Evolutionary conservation across 53 echinoderm and acorn worm genomes (phyloP).

Genomic region (Paelopatides confundens): DNA sequence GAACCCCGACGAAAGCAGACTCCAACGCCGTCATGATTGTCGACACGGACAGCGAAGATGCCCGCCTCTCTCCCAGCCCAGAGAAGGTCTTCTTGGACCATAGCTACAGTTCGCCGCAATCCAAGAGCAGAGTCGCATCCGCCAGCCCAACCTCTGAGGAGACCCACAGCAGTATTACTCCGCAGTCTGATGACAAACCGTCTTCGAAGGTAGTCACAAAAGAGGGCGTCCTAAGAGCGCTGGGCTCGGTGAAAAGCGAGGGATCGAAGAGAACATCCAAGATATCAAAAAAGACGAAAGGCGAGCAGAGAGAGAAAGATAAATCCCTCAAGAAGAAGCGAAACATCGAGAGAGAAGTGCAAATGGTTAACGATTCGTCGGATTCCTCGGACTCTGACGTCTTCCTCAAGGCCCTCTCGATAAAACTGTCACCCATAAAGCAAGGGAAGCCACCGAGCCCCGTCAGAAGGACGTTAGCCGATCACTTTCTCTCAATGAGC

Average conservation of each 20-base stretch:
- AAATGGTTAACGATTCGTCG: conserved; percentile 31
- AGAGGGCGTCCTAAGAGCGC: not conserved
- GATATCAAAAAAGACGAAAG: not conserved
- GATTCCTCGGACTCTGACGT: conserved; percentile 52
- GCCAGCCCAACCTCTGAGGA: not conserved
- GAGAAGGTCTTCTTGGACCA: conserved; percentile 89
- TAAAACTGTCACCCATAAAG: conserved; percentile 4
- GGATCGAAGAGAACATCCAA: not conserved
- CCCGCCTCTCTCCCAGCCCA: conserved; percentile 55
- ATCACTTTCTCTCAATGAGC: conserved; percentile 58
- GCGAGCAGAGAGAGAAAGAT: not conserved
- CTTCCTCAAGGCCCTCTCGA: conserved; percentile 33
- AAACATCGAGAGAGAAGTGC: conserved; percentile 8
- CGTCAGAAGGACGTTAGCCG: conserved; percentile 64
- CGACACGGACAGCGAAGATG: not conserved
- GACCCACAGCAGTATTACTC: not conserved
- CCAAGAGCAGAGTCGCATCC: conserved; percentile 21
- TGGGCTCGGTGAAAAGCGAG: not conserved
- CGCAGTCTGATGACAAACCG: not conserved
- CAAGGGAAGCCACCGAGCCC: conserved; percentile 2
- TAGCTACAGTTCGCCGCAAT: conserved; percentile 85
- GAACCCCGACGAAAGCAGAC: not conserved
- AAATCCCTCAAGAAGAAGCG: conserved; percentile 15
- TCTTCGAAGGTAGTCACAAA: not conserved
- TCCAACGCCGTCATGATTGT: not conserved